Base-by-base conservation (phyloP, 2,888 invertebrate genomes). In the Sthenelais limicola region DNA sequence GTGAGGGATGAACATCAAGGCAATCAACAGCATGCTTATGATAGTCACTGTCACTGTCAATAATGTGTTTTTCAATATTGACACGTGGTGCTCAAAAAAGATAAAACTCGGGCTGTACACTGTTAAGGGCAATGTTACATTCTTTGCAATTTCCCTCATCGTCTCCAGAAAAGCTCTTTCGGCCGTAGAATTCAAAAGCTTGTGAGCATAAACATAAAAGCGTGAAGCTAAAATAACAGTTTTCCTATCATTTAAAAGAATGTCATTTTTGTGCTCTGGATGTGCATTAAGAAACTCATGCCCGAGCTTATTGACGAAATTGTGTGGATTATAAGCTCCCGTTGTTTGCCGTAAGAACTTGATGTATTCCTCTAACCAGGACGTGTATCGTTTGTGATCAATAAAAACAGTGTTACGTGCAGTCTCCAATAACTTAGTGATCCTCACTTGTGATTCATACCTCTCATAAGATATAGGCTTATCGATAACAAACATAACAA, bases 141-240 rank as follows among this genome's bases (percentile, higher is more conserved):
- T 76, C 24, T 73, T 49, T 3, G 74, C 77, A 18, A 77, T 35
- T 18, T 62, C 56, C 35, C 80, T 58, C 68, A 77, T 58, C 32
- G 56, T 48, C 68, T 73, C 49, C 72, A 80, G 75, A 47, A 79
- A 54, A 15, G 71, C 72, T 1, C 72, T 73, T 54, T 80, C 75
- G 21, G 49, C 67, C 33, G 72, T 73, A n/a, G 95, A 95, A 68
- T 95, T 94, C 71, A 93, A 93, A 52, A 96, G 94, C 82, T 96
- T 94, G 2, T 94, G 93, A 0, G 95, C 72, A 18, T 62, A 47
- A 68, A 96, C 93, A 54, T 96, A 89, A 84, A 95, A 95, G 73
- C 96, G 90, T 67, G 95, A 94, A 1, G 94, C 95, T 4, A 93
- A 83, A 30, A 96, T 95, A 83, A 91, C 91, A 62, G 93, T 91